Conservation (phyloP, 2,888 invertebrate species). For the Ichneumoninae sp. region DNA sequence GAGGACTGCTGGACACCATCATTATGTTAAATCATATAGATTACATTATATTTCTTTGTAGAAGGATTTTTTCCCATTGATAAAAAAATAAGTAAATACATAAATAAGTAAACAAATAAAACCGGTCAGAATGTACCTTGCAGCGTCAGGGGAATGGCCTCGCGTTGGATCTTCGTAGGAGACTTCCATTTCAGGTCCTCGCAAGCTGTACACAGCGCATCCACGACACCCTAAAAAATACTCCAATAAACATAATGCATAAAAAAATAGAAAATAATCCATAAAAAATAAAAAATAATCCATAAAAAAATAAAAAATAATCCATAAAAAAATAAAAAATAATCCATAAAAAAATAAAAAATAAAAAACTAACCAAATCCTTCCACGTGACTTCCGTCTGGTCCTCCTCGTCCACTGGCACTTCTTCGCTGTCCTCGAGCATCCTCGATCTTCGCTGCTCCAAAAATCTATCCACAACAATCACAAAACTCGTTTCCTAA, state of each 20-base stretch:
- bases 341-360: slow-evolving; percentile 10
- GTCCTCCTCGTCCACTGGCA: slow-evolving; percentile 71
- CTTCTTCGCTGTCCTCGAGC: slow-evolving; percentile 55
- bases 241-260: slow-evolving; percentile 1
- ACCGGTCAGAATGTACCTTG: slow-evolving; percentile 87
- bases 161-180: slow-evolving; percentile 97
- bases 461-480: slow-evolving; percentile 9
- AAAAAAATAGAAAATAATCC: neutral
- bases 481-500: slow-evolving; percentile 22
- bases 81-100: neutral
- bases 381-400: slow-evolving; percentile 61
- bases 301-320: slow-evolving; percentile 19
- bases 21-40: too few species aligned
- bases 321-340: too few species aligned
- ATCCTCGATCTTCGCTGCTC: slow-evolving; percentile 44
- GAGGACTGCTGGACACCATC: too few species aligned
- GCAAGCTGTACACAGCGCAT: slow-evolving; percentile 96
- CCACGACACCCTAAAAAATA: slow-evolving; percentile 92
- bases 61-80: too few species aligned
- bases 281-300: slow-evolving; percentile 23
- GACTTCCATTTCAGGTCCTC: slow-evolving; percentile 96
- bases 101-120: neutral
- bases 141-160: slow-evolving; percentile 96
- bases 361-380: slow-evolving; percentile 57
- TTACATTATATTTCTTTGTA: too few species aligned